These are phyloP conservation scores for Rhinogobio ventralis DNA, from an alignment of 2,797 vertebrate species.

Conservation along the genomic window DNA sequence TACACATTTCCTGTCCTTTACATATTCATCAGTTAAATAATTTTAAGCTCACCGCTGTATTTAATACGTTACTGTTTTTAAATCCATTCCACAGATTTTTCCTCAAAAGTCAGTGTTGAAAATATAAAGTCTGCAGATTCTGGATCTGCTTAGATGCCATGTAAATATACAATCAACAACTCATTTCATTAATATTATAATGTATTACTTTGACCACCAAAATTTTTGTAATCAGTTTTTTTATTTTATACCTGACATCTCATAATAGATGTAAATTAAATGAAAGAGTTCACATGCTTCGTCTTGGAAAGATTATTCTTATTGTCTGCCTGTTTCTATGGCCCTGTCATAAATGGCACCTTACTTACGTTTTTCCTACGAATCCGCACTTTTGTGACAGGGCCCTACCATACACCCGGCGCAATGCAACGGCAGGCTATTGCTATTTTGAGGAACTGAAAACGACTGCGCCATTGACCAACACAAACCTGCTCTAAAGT, in stretches of 20 bases:
- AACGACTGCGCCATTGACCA: no score
- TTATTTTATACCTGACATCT: neutral
- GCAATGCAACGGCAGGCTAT: no score
- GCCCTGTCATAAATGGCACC: neutral
- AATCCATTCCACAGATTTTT: neutral
- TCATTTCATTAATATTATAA: neutral
- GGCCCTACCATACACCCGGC: no score
- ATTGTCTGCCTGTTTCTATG: neutral
- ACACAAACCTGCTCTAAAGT: no score
- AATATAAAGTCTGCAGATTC: neutral
- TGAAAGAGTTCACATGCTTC: neutral
- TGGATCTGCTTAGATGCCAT: neutral
- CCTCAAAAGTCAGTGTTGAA: neutral
- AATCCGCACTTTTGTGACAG: no score
- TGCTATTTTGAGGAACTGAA: no score
- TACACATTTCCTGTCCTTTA: neutral
- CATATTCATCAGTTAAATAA: neutral
- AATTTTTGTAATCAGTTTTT: neutral
- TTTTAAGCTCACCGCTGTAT: neutral
- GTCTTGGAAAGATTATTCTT: neutral
- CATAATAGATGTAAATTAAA: slow-evolving; percentile 32
- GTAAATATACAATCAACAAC: neutral
- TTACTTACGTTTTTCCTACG: neutral
- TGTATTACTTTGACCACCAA: neutral
- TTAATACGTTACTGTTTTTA: neutral